Conservation (phyloP, 2,113 vertebrate genomes). For the Ifrita kowaldi region DNA sequence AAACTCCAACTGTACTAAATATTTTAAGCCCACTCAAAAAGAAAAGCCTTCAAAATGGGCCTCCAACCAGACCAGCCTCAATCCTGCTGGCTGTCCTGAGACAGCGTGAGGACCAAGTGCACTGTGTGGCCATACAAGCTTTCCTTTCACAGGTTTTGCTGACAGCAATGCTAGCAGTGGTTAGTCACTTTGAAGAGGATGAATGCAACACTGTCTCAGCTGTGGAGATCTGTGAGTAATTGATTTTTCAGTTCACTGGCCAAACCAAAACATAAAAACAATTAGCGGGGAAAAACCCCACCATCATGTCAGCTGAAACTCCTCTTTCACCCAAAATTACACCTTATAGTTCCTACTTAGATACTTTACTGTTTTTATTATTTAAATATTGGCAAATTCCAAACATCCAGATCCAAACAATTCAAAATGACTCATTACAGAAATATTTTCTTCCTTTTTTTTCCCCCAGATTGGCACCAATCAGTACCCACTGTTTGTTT, state of each 20-base stretch:
- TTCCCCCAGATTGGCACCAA: not conserved
- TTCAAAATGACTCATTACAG: not conserved
- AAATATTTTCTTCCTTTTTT: not conserved
- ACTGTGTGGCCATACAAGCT: not conserved
- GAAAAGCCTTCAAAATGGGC: not conserved
- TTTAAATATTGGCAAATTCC: not conserved
- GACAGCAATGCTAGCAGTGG: not conserved
- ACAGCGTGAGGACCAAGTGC: not conserved
- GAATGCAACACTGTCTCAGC: not conserved
- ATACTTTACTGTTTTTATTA: not conserved
- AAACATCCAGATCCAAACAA: not conserved
- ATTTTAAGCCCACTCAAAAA: not conserved
- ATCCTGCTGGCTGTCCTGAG: not conserved
- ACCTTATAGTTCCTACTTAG: not conserved
- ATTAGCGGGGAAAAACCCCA: not conserved
- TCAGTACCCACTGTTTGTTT: not conserved
- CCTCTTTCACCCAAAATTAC: not conserved
- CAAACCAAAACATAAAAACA: not conserved
- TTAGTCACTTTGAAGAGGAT: not conserved
- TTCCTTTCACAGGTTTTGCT: not conserved
- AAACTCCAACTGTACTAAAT: fast-evolving
- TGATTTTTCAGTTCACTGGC: slow-evolving; percentile 23
- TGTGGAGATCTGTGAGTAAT: not conserved
- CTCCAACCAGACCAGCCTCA: not conserved
- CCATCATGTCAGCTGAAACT: not conserved